A percentile compares a stretch with the other conserved stretches of the same genome.
Evolutionary conservation across 2,888 invertebrate species (phyloP).

Genomic region (Cephus rjabovi): DNA sequence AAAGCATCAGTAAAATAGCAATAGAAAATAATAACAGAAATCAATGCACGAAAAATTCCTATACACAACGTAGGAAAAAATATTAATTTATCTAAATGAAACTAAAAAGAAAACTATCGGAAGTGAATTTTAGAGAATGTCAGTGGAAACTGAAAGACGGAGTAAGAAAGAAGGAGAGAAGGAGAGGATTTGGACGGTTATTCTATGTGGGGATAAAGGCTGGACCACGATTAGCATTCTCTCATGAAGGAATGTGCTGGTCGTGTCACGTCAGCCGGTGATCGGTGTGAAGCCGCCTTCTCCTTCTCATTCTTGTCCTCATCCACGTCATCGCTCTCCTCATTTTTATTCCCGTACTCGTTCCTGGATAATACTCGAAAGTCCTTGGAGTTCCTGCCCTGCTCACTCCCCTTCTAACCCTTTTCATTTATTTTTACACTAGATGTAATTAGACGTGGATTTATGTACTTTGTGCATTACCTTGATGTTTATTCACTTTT

Average conservation of each 20-base stretch:
- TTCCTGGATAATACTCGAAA: background rate
- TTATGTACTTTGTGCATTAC: too few species aligned
- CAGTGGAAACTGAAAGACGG: background rate
- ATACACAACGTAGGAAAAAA: too few species aligned
- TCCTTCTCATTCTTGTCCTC: constrained; percentile 39
- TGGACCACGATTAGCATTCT: constrained; percentile 59
- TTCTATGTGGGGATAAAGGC: constrained; percentile 37
- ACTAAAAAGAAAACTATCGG: too few species aligned
- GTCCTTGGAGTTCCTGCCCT: constrained; percentile 14
- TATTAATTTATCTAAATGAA: too few species aligned
- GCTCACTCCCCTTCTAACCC: constrained; percentile 15
- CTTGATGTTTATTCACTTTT: too few species aligned
- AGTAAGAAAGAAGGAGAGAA: constrained; percentile 22
- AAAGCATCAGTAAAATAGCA: too few species aligned
- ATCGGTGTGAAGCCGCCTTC: constrained; percentile 57
- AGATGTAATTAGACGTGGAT: too few species aligned
- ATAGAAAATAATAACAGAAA: too few species aligned
- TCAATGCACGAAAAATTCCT: too few species aligned
- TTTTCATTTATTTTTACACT: constrained; percentile 11
- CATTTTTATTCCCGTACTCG: background rate
- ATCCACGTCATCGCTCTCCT: constrained; percentile 17
- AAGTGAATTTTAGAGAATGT: too few species aligned
- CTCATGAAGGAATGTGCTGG: constrained; percentile 58
- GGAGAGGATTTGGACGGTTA: constrained; percentile 27
- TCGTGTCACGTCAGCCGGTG: constrained; percentile 57